Evolutionary conservation across 2,888 invertebrate genomes (phyloP).

Genomic region (Teleiodes luculella): DNA sequence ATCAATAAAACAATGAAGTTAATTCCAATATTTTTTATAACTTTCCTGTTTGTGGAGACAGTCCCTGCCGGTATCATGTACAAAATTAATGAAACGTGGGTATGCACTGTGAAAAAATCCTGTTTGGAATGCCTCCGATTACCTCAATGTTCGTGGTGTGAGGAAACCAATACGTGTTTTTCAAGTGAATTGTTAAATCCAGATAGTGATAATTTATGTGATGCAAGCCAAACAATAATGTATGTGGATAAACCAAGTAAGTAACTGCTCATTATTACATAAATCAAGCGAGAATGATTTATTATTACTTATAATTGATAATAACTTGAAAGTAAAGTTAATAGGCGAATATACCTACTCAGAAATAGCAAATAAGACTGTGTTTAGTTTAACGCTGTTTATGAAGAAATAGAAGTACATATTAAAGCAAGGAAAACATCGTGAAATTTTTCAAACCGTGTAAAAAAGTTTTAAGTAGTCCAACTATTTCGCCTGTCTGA

Average conservation of each 20-base stretch:
- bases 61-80: slow-evolving; percentile 23
- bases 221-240: slow-evolving; percentile 43
- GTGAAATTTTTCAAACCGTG: too few species aligned
- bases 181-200: slow-evolving; percentile 37
- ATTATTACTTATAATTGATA: too few species aligned
- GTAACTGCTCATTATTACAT: too few species aligned
- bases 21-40: neutral
- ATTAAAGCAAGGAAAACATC: too few species aligned
- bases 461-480: too few species aligned
- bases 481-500: too few species aligned
- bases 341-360: too few species aligned
- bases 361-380: too few species aligned
- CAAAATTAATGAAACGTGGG: slow-evolving; percentile 42
- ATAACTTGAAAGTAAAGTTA: too few species aligned
- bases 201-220: slow-evolving; percentile 40
- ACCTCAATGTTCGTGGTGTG: slow-evolving; percentile 66
- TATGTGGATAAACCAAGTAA: slow-evolving; percentile 51
- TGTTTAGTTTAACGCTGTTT: too few species aligned
- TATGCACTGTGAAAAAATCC: slow-evolving; percentile 57
- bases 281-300: too few species aligned
- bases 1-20: neutral
- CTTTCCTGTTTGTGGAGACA: neutral
- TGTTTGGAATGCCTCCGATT: slow-evolving; percentile 59
- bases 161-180: slow-evolving; percentile 52
- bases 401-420: too few species aligned